phyloP scores from a whole-genome alignment of 2,113 vertebrate species.

The Todiramphus saurophagus region DNA sequence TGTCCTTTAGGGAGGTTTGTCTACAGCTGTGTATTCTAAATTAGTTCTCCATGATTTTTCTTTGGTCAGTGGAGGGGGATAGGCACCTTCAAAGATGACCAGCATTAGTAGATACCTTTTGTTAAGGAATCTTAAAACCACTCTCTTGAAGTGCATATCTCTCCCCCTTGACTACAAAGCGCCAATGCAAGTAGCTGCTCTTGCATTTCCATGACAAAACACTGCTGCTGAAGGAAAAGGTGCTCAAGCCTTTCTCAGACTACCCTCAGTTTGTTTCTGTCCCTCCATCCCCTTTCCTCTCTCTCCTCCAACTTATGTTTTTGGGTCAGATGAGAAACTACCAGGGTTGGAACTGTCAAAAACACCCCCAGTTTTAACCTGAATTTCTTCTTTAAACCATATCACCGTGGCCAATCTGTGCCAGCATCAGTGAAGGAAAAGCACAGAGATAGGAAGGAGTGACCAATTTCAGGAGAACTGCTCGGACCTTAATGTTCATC shows the following conservation, averaged over 20 bases:
- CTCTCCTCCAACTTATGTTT: background rate
- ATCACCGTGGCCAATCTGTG: background rate
- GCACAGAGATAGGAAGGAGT: background rate
- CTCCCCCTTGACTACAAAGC: background rate
- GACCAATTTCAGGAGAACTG: accelerated
- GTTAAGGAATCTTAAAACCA: background rate
- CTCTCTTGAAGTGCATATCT: background rate
- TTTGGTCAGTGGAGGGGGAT: background rate
- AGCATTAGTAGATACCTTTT: background rate
- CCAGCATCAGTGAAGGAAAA: background rate
- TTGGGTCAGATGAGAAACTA: background rate
- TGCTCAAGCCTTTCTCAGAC: background rate
- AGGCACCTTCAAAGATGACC: background rate
- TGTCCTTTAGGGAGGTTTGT: background rate
- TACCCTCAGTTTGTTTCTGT: background rate
- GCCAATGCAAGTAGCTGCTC: background rate
- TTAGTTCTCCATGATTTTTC: background rate
- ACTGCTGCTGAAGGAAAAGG: background rate
- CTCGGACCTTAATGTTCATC: background rate
- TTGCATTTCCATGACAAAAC: background rate
- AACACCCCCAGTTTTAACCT: background rate
- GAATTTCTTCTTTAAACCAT: background rate
- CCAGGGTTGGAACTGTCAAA: background rate
- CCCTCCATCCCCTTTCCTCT: background rate
- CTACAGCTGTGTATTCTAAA: background rate